Conservation (phyloP, 2,113 vertebrate genomes). For the Formicarius rufipectus region DNA sequence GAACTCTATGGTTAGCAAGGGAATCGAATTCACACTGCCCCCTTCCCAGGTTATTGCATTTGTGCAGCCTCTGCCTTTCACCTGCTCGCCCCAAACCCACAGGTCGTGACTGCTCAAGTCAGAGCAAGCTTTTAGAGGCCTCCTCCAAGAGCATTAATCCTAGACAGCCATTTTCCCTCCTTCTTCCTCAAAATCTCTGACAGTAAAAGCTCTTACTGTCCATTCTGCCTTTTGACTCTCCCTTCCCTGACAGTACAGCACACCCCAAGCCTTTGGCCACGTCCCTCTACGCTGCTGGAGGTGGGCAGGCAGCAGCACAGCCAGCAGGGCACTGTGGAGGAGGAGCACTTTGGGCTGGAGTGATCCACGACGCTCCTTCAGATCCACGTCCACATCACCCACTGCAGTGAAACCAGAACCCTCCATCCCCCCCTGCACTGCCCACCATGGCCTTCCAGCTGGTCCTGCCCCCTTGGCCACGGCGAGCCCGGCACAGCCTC, state of each 20-base stretch:
- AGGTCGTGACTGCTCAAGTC: background rate
- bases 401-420: background rate
- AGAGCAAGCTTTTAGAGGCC: background rate
- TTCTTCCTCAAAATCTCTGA: background rate
- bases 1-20: background rate
- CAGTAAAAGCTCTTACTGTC: background rate
- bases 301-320: background rate
- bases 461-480: background rate
- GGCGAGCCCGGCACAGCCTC: background rate
- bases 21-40: background rate
- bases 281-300: background rate
- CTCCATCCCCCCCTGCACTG: background rate
- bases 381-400: background rate
- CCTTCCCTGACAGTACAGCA: background rate
- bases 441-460: background rate
- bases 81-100: background rate
- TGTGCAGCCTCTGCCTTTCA: background rate
- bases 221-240: background rate
- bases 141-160: background rate
- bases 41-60: background rate
- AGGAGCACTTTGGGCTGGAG: background rate
- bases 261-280: background rate
- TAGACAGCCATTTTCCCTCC: background rate
- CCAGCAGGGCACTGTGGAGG: background rate
- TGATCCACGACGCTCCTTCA: background rate